phyloP scores from a whole-genome alignment of 2,113 vertebrate genomes.

The Blennius ocellaris region DNA sequence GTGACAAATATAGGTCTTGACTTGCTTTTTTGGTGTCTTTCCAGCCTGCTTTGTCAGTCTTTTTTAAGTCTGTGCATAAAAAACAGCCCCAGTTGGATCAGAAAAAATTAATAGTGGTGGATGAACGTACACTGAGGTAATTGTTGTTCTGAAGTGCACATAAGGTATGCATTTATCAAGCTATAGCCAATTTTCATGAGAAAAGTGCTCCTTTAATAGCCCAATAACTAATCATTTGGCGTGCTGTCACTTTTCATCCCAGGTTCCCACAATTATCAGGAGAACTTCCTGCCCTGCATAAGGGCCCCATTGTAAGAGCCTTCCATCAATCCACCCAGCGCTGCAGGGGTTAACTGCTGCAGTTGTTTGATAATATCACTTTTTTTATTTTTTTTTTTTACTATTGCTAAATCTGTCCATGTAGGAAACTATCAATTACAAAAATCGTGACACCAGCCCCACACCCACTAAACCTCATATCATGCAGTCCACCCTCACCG shows the following conservation, averaged over 20 bases:
- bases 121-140: not conserved
- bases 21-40: no score
- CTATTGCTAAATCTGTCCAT: constrained; percentile 60
- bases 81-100: no score
- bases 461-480: constrained; percentile 19
- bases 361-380: constrained; percentile 59
- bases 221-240: constrained; percentile 14
- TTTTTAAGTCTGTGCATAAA: no score
- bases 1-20: no score
- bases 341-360: constrained; percentile 60
- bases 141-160: not conserved
- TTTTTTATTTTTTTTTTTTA: not conserved
- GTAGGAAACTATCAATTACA: constrained; percentile 73
- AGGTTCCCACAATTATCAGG: constrained; percentile 45
- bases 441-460: constrained; percentile 47
- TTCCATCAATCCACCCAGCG: constrained; percentile 55
- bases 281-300: constrained; percentile 45
- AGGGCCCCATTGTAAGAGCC: constrained; percentile 40
- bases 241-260: constrained; percentile 32
- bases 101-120: no score
- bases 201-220: not conserved
- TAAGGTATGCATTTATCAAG: not conserved
- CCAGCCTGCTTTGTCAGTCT: no score
- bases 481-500: constrained; percentile 44
- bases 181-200: not conserved